Percentiles rank a stretch among this genome's conserved stretches.
Conservation (phyloP, 2,113 vertebrate genomes). For the Ctenodactylus gundi region DNA sequence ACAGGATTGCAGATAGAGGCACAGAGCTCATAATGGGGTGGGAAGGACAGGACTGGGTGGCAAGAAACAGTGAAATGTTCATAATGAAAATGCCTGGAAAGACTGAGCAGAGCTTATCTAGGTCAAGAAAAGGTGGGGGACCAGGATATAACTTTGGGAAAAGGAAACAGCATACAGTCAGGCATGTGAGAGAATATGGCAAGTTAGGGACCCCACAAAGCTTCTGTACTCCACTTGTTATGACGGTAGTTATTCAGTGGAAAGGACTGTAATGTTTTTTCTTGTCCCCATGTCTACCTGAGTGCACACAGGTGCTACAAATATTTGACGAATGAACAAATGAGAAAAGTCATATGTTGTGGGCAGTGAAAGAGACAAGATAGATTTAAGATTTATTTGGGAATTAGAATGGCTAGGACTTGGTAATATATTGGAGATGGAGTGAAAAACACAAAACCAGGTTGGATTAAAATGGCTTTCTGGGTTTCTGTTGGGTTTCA, state of each 20-base stretch:
- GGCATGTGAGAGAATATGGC: background rate
- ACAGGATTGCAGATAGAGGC: background rate
- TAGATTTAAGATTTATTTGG: constrained; percentile 33
- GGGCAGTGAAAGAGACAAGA: background rate
- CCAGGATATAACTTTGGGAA: background rate
- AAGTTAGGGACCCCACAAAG: background rate
- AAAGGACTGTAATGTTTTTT: background rate
- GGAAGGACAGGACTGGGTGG: background rate
- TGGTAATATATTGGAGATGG: background rate
- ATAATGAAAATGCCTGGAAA: background rate
- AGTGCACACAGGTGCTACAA: background rate
- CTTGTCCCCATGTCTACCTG: background rate
- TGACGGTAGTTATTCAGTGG: too few species aligned
- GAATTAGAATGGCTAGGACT: background rate
- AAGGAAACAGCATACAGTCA: background rate
- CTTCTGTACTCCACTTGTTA: too few species aligned
- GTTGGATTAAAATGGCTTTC: constrained; percentile 4
- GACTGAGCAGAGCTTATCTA: background rate
- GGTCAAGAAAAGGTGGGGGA: background rate
- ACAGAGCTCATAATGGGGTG: background rate
- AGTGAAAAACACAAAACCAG: background rate
- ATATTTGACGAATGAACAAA: background rate
- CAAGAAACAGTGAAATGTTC: background rate
- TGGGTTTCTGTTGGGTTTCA: constrained; percentile 3
- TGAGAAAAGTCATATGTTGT: background rate